Evolutionary conservation across 2,113 vertebrate genomes (phyloP).

Genomic region (Passer domesticus): DNA sequence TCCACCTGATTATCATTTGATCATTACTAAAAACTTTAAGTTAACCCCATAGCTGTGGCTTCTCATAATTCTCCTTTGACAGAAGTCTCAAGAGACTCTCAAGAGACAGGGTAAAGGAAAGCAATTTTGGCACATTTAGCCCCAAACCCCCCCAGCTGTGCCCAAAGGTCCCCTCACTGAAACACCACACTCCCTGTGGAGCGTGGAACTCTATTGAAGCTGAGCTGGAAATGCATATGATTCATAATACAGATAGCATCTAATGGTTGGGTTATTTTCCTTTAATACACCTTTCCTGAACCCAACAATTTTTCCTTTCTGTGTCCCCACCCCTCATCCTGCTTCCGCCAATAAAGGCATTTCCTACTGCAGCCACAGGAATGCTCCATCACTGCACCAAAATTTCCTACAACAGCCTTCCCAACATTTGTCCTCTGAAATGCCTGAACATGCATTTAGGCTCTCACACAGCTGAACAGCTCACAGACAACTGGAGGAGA

Average conservation of each 20-base stretch:
- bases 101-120: background rate
- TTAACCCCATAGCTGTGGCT: background rate
- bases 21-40: background rate
- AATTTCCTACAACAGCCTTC: conserved; percentile 11
- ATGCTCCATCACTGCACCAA: background rate
- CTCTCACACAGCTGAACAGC: background rate
- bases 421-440: background rate
- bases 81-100: background rate
- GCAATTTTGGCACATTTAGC: background rate
- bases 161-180: background rate
- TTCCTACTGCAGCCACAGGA: conserved; percentile 6
- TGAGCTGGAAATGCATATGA: background rate
- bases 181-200: background rate
- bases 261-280: conserved; percentile 12
- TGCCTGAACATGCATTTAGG: background rate
- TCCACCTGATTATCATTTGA: background rate
- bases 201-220: background rate
- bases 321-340: background rate
- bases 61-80: background rate
- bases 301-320: conserved; percentile 7
- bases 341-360: background rate
- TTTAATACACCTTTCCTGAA: conserved; percentile 46
- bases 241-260: background rate
- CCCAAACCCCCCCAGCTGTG: background rate
- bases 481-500: background rate